Percentiles rank a stretch among this genome's conserved stretches.
phyloP scores from a whole-genome alignment of 2,888 invertebrate genomes.

The Ceramica pisi region DNA sequence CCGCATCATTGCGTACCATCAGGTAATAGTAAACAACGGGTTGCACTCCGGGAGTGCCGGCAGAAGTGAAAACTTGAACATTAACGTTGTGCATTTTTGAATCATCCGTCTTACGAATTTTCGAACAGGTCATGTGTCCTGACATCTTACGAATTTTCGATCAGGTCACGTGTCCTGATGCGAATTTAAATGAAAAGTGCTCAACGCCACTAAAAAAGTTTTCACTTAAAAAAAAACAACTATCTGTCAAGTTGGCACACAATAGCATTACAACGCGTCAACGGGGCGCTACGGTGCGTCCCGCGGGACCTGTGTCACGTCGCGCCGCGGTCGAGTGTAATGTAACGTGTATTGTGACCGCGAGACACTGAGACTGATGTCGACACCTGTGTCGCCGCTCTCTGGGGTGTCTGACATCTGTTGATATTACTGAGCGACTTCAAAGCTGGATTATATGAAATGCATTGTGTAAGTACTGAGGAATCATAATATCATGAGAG shows the following conservation, averaged over 20 bases:
- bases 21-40: too few relatives aligned
- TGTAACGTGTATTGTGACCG: neutral
- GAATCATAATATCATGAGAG: neutral
- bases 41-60: too few relatives aligned
- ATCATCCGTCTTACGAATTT: too few relatives aligned
- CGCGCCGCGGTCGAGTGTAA: neutral
- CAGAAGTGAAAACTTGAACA: too few relatives aligned
- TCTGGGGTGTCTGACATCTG: conserved; percentile 16
- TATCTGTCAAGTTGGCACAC: neutral
- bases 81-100: too few relatives aligned
- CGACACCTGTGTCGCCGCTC: conserved; percentile 43
- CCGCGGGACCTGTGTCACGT: conserved; percentile 19
- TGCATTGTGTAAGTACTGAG: neutral
- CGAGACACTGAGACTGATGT: conserved; percentile 1
- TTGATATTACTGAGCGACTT: neutral
- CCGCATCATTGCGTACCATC: too few relatives aligned
- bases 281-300: neutral
- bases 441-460: neutral
- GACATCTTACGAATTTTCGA: too few relatives aligned
- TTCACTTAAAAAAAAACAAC: too few relatives aligned
- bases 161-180: too few relatives aligned
- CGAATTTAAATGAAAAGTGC: too few relatives aligned
- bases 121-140: too few relatives aligned
- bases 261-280: conserved; percentile 11
- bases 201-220: too few relatives aligned